These are phyloP conservation scores for Dromas ardeola DNA, from an alignment of 2,113 vertebrate species.

Conservation along the genomic window DNA sequence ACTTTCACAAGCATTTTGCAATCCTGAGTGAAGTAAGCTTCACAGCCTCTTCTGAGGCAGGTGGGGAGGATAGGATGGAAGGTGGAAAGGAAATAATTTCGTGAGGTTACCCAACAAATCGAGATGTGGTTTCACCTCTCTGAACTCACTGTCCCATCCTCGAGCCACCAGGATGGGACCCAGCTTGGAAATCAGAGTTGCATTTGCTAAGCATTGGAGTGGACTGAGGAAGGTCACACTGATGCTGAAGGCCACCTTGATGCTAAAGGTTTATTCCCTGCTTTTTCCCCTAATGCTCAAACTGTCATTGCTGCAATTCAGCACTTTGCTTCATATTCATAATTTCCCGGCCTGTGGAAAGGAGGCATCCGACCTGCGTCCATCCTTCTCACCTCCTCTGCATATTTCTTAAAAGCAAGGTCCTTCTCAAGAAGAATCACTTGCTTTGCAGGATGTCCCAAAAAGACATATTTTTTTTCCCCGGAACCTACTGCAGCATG, in stretches of 20 bases:
- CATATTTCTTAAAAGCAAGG: background rate
- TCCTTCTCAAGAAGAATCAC: background rate
- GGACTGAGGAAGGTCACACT: background rate
- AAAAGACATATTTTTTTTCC: accelerated
- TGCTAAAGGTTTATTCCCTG: background rate
- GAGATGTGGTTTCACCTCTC: accelerated
- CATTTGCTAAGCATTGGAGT: accelerated
- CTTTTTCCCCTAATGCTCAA: background rate
- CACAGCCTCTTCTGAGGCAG: background rate
- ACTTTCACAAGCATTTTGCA: background rate
- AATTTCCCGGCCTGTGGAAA: background rate
- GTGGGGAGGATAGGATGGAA: background rate
- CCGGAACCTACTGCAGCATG: background rate
- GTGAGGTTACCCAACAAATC: background rate
- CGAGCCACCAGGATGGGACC: background rate
- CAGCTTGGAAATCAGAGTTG: background rate
- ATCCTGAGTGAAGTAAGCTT: background rate
- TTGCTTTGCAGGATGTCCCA: background rate
- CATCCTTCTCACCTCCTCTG: background rate
- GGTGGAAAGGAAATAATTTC: background rate
- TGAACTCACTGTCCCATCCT: background rate
- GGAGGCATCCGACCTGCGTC: background rate
- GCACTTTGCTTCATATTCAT: background rate
- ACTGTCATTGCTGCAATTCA: background rate
- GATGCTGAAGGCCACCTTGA: background rate